A percentile compares a stretch with the other conserved stretches of the same genome.
These are phyloP conservation scores for Cheilosia vernalis DNA, from an alignment of 2,888 invertebrate genomes.

Conservation along the genomic window DNA sequence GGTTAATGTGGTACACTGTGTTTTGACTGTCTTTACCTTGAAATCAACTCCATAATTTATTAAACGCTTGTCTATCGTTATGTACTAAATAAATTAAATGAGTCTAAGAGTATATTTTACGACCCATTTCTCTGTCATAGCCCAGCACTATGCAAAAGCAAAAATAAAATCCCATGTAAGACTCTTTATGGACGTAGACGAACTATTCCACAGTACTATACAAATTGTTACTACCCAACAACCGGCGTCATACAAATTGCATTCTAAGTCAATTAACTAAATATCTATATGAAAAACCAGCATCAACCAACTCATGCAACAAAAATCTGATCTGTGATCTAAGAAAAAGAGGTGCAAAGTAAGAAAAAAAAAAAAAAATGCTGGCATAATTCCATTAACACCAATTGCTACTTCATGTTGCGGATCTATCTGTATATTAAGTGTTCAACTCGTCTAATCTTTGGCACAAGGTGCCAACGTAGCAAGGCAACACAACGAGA, in stretches of 20 bases:
- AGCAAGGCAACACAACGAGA: background rate
- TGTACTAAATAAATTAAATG: no score
- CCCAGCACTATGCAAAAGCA: no score
- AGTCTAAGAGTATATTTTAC: no score
- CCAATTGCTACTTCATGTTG: slow-evolving; percentile 45
- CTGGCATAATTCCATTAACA: slow-evolving; percentile 54
- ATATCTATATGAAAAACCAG: slow-evolving; percentile 19
- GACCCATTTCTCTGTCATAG: no score
- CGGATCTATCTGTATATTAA: slow-evolving; percentile 29
- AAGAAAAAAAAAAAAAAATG: slow-evolving; percentile 1
- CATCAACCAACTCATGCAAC: background rate
- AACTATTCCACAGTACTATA: no score
- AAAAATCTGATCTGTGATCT: slow-evolving; percentile 5
- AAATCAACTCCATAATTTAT: no score
- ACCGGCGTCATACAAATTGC: slow-evolving; percentile 49
- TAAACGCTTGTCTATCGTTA: no score
- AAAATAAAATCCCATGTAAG: no score
- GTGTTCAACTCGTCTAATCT: slow-evolving; percentile 23
- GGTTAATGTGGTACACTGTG: no score
- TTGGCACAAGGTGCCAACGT: slow-evolving; percentile 19
- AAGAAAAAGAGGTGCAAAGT: background rate
- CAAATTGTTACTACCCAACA: background rate
- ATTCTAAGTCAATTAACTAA: slow-evolving; percentile 55
- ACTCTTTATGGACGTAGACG: no score
- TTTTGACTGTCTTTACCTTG: no score